Evolutionary conservation across 2,113 vertebrate species (phyloP), one percentile per base, ranked within the genome.

Genomic region (Nesogale talazaci): DNA sequence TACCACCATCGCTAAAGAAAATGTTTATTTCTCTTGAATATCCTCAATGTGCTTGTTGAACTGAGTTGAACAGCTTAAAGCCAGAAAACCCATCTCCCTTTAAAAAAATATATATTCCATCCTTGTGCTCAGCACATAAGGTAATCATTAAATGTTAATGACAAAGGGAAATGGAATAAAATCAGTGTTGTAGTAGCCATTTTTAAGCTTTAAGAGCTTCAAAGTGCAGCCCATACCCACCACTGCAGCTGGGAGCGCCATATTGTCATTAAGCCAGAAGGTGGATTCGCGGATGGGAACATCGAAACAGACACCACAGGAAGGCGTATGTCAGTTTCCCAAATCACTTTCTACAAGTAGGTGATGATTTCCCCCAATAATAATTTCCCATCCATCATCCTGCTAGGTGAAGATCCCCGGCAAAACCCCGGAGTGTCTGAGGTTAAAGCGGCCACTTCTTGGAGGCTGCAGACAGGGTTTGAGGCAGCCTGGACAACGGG

Each of bases 141-240:
- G 95, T 96, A 96, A 96, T 95, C 95, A 93, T 97, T 96, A 97
- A 97, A 97, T 95, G 96, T 90, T 97, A 97, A 96, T 97, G 96
- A 96, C 95, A 91, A 95, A 95, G 91, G 10, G 75, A 93, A 94
- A 93, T 95, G 89, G 95, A 89, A 83, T 94, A 87, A 94, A 95
- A 93, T 87, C 94, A 88, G 93, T 82, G 75, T 95, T 69, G 94
- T 89, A 82, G 89, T 91, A 91, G 94, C 94, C 96, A 91, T 95
- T 95, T 96, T 91, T 91, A 96, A 96, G 91, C 95, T 82, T 57
- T 95, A 89, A 92, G 91, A 95, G 95, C 92, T 94, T 89, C 61
- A 94, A 87, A 83, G 95, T 91, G 95, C 92, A 94, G 89, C 75
- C 87, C 70, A n/a, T 79, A 67, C 80, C 75, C 91, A 31, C 22